Conservation (phyloP, 2,888 invertebrate genomes). For the Aricia artaxerxes region DNA sequence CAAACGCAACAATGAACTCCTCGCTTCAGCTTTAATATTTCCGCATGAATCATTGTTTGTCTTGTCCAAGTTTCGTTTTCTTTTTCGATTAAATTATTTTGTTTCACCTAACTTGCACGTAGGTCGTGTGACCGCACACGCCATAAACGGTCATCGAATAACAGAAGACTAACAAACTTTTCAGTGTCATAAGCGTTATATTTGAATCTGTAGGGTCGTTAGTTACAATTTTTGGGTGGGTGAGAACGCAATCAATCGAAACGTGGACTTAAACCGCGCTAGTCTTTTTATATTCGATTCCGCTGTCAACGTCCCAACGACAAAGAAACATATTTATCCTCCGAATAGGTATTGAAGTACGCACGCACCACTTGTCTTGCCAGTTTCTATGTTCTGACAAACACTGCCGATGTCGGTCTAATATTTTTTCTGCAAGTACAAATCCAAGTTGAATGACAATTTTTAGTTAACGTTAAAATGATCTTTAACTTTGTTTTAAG, state of each 20-base stretch:
- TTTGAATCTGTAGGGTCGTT: constrained; percentile 42
- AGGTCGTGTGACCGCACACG: constrained; percentile 49
- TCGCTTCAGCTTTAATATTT: constrained; percentile 64
- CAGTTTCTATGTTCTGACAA: constrained; percentile 77
- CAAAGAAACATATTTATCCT: constrained; percentile 67
- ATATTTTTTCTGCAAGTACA: constrained; percentile 76
- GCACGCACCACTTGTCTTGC: constrained; percentile 78
- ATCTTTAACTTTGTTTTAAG: constrained; percentile 77
- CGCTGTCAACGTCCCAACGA: constrained; percentile 73
- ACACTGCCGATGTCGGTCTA: constrained; percentile 71
- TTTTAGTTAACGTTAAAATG: constrained; percentile 76
- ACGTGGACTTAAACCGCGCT: constrained; percentile 53
- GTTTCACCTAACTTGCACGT: constrained; percentile 67
- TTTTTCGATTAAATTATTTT: constrained; percentile 52
- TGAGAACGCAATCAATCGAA: constrained; percentile 52
- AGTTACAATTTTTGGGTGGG: constrained; percentile 50
- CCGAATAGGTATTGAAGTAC: constrained; percentile 54
- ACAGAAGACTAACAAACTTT: constrained; percentile 70
- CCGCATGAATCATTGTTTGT: constrained; percentile 71
- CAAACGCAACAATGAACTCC: constrained; percentile 49
- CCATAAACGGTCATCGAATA: constrained; percentile 55
- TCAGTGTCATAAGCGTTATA: constrained; percentile 48
- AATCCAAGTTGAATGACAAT: constrained; percentile 79
- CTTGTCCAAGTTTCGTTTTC: constrained; percentile 59
- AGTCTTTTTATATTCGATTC: constrained; percentile 49